phyloP scores from a whole-genome alignment of 1,140 invertebrate genomes.

The Holcopasites calliopsidis region DNA sequence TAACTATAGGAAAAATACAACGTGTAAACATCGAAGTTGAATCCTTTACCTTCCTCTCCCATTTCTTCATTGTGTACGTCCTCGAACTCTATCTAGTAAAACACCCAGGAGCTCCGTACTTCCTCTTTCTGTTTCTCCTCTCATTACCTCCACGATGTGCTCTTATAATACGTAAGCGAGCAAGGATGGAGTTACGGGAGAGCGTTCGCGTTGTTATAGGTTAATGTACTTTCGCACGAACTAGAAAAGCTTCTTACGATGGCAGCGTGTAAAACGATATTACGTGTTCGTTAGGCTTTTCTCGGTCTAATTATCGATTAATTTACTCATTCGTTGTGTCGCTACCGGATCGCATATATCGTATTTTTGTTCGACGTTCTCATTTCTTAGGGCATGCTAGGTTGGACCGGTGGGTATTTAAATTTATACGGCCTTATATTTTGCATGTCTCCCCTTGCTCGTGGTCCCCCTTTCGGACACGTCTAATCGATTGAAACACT shows the following conservation, averaged over 20 bases:
- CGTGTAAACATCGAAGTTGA: background rate
- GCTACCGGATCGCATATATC: background rate
- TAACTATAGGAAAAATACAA: slow-evolving; percentile 24
- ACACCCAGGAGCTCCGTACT: background rate
- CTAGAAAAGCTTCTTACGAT: slow-evolving; percentile 8
- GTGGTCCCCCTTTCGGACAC: slow-evolving; percentile 22
- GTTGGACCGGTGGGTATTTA: slow-evolving; percentile 44
- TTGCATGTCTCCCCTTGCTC: slow-evolving; percentile 34
- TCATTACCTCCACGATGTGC: background rate
- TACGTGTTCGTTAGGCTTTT: background rate
- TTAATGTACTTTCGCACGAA: slow-evolving; percentile 42
- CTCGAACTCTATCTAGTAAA: slow-evolving; percentile 24
- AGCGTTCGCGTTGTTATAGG: slow-evolving; percentile 30
- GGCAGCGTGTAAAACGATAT: slow-evolving; percentile 7
- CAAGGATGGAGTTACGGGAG: background rate
- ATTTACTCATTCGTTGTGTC: background rate
- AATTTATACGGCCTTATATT: slow-evolving; percentile 48
- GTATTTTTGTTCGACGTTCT: background rate
- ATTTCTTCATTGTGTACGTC: slow-evolving; percentile 37
- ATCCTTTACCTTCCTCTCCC: background rate
- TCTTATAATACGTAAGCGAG: background rate
- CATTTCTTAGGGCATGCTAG: background rate
- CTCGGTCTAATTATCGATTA: slow-evolving; percentile 5
- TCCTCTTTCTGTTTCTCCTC: background rate
- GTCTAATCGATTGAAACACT: slow-evolving; percentile 48